These are phyloP conservation scores for Salminus brasiliensis DNA, from an alignment of 2,113 vertebrate species.

Conservation along the genomic window DNA sequence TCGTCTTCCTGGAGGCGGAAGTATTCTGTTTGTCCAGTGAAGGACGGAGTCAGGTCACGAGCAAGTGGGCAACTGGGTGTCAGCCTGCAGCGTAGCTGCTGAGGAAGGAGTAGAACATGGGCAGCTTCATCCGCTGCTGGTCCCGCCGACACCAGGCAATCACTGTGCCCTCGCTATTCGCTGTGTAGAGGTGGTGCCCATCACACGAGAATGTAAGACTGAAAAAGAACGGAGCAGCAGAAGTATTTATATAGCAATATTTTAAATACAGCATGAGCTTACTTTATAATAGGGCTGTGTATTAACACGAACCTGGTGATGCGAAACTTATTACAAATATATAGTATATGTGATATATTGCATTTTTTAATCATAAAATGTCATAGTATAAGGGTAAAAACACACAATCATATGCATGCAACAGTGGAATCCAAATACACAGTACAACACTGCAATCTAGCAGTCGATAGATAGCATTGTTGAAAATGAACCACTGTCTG, in stretches of 20 bases:
- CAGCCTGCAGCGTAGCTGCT: constrained; percentile 96
- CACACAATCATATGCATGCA: too few relatives aligned
- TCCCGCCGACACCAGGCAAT: constrained; percentile 97
- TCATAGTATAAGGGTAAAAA: too few relatives aligned
- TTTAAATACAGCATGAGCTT: too few relatives aligned
- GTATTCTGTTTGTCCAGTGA: constrained; percentile 31
- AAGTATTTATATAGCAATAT: not conserved
- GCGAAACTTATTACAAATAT: too few relatives aligned
- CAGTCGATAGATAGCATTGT: too few relatives aligned
- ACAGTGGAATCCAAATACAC: too few relatives aligned
- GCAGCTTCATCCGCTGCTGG: constrained; percentile 95
- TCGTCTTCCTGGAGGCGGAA: constrained; percentile 42
- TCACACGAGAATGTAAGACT: constrained; percentile 98
- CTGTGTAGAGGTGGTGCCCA: constrained; percentile 97
- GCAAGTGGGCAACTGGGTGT: constrained; percentile 28
- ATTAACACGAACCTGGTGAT: too few relatives aligned
- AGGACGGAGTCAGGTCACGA: constrained; percentile 40
- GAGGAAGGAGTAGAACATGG: constrained; percentile 99
- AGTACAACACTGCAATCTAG: too few relatives aligned
- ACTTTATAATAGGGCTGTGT: too few relatives aligned
- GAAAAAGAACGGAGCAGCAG: constrained; percentile 45
- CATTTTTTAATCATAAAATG: too few relatives aligned
- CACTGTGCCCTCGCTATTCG: constrained; percentile 92
- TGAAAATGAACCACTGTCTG: too few relatives aligned
- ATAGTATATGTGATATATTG: too few relatives aligned